These are phyloP conservation scores for Scytalopus superciliaris DNA, from an alignment of 2,113 vertebrate genomes.

Conservation along the genomic window DNA sequence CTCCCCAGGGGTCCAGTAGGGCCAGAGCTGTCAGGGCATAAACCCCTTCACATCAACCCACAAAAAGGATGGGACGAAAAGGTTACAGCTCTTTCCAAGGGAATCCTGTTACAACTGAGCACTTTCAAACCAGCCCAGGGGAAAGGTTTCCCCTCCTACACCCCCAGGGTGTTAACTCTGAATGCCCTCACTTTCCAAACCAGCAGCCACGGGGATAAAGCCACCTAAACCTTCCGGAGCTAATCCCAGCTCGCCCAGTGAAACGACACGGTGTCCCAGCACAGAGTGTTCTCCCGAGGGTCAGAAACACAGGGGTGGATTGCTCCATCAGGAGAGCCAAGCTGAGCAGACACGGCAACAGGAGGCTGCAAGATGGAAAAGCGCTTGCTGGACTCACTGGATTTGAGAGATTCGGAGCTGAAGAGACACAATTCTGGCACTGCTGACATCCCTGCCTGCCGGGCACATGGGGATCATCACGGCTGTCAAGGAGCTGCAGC, in stretches of 20 bases:
- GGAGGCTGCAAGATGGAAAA: fast-evolving
- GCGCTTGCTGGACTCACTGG: fast-evolving
- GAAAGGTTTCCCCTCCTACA: neutral
- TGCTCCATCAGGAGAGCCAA: fast-evolving
- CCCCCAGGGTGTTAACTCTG: fast-evolving
- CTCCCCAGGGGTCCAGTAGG: neutral
- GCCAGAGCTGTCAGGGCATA: fast-evolving
- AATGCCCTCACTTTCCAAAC: fast-evolving
- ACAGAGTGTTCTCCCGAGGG: fast-evolving
- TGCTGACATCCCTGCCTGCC: fast-evolving
- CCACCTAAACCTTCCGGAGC: fast-evolving
- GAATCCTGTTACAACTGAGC: neutral
- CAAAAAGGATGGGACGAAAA: fast-evolving
- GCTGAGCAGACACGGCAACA: fast-evolving
- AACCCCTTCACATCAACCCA: fast-evolving
- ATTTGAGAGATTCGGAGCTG: fast-evolving
- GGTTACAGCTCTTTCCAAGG: fast-evolving
- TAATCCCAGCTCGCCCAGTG: neutral
- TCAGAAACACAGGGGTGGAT: fast-evolving
- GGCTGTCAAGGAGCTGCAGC: neutral
- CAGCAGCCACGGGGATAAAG: fast-evolving
- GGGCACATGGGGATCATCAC: fast-evolving
- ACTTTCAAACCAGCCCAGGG: neutral
- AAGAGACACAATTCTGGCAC: fast-evolving
- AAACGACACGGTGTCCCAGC: neutral